These are phyloP conservation scores for Brachionus calyciflorus DNA, from an alignment of 1,140 invertebrate species.

Conservation along the genomic window DNA sequence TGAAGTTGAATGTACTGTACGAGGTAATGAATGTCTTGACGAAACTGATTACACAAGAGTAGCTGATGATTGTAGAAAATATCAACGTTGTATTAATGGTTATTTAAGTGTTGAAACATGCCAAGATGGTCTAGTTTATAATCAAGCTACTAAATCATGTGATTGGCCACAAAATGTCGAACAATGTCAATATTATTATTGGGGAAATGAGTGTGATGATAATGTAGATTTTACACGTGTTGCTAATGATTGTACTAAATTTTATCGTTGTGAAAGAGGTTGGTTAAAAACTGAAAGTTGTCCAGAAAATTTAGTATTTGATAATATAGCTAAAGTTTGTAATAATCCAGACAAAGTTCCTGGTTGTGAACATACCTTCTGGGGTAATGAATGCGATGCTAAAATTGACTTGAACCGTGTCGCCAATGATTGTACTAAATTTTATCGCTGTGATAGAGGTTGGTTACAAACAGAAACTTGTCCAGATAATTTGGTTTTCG, in stretches of 20 bases:
- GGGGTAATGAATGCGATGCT: not conserved
- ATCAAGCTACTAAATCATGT: not conserved
- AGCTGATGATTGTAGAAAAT: too few relatives aligned
- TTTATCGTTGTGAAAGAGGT: not conserved
- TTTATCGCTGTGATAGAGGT: not conserved
- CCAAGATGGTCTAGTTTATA: not conserved
- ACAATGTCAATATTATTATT: constrained; percentile 1
- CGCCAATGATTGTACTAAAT: constrained; percentile 27
- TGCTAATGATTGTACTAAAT: constrained; percentile 16
- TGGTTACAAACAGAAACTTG: not conserved
- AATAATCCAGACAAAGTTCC: not conserved
- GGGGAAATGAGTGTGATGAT: constrained; percentile 12
- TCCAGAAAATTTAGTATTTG: not conserved
- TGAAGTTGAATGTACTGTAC: not conserved
- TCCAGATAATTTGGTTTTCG: not conserved
- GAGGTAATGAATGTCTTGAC: not conserved
- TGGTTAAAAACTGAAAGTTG: not conserved
- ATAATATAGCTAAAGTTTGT: not conserved
- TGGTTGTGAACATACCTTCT: not conserved
- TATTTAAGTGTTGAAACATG: constrained; percentile 10
- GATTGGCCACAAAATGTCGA: constrained; percentile 1
- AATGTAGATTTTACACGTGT: not conserved
- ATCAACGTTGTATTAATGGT: not conserved
- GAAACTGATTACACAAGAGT: not conserved
- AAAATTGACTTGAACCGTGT: not conserved